A percentile compares a stretch with the other conserved stretches of the same genome.
These are phyloP conservation scores for Sipha flava DNA, from an alignment of 1,140 invertebrate species.

Conservation along the genomic window DNA sequence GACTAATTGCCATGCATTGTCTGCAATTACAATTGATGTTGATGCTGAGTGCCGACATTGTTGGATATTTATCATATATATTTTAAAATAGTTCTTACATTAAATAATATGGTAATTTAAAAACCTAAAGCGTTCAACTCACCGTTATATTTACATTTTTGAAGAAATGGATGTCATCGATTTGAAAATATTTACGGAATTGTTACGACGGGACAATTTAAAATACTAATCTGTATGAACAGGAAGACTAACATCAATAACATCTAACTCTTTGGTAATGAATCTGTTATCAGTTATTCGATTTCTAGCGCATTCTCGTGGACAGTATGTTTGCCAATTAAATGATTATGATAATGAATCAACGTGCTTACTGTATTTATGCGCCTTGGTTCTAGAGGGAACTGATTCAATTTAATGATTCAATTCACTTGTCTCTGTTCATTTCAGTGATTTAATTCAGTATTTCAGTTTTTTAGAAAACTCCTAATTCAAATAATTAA, in stretches of 20 bases:
- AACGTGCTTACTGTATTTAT: background rate
- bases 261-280: background rate
- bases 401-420: no score
- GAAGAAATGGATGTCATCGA: background rate
- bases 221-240: background rate
- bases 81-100: background rate
- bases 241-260: background rate
- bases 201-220: background rate
- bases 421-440: no score
- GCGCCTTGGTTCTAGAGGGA: no score
- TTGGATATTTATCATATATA: no score
- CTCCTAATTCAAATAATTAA: no score
- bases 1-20: background rate
- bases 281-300: background rate
- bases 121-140: background rate
- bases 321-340: background rate
- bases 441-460: no score
- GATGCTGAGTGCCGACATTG: background rate
- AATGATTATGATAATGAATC: background rate
- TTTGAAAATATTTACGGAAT: background rate
- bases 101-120: background rate
- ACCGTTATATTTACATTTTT: slow-evolving; percentile 20
- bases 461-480: no score
- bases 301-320: background rate
- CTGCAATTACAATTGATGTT: background rate